Conservation (phyloP, 1,140 invertebrate genomes). For the Helicoverpa armigera region DNA sequence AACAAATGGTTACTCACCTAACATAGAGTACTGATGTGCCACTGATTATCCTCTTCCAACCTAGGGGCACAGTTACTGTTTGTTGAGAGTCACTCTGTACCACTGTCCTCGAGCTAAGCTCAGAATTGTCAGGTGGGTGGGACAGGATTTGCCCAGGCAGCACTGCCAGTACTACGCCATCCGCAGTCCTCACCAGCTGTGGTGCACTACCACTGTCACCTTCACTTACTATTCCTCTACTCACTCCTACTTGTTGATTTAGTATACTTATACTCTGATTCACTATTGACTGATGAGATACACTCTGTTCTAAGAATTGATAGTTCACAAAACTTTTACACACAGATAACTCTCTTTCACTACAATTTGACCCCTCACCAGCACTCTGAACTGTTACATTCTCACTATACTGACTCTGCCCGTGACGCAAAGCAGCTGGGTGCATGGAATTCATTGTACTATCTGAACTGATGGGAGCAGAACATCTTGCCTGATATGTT, state of each 20-base stretch:
- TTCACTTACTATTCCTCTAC: slow-evolving; percentile 73
- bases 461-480: slow-evolving; percentile 61
- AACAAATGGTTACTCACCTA: slow-evolving; percentile 75
- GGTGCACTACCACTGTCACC: slow-evolving; percentile 67
- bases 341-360: slow-evolving; percentile 74
- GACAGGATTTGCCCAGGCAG: slow-evolving; percentile 72
- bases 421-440: slow-evolving; percentile 64
- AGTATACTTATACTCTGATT: slow-evolving; percentile 86
- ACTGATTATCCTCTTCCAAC: slow-evolving; percentile 84
- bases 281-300: slow-evolving; percentile 84
- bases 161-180: slow-evolving; percentile 83
- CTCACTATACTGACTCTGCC: slow-evolving; percentile 72
- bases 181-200: slow-evolving; percentile 82
- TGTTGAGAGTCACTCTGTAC: slow-evolving; percentile 75
- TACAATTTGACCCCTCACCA: slow-evolving; percentile 70
- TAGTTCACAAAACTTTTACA: slow-evolving; percentile 83
- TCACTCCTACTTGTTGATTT: slow-evolving; percentile 84
- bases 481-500: slow-evolving; percentile 73
- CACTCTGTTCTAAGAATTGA: slow-evolving; percentile 85
- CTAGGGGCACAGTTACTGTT: slow-evolving; percentile 82
- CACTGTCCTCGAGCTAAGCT: slow-evolving; percentile 64
- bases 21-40: slow-evolving; percentile 82
- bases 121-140: slow-evolving; percentile 59
- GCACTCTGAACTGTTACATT: slow-evolving; percentile 73
- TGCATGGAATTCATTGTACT: slow-evolving; percentile 72